Percentiles rank a stretch among this genome's conserved stretches.
phyloP scores from a whole-genome alignment of 37 sponge, comb jelly and placozoan species.

The Haliclona indistincta region DNA sequence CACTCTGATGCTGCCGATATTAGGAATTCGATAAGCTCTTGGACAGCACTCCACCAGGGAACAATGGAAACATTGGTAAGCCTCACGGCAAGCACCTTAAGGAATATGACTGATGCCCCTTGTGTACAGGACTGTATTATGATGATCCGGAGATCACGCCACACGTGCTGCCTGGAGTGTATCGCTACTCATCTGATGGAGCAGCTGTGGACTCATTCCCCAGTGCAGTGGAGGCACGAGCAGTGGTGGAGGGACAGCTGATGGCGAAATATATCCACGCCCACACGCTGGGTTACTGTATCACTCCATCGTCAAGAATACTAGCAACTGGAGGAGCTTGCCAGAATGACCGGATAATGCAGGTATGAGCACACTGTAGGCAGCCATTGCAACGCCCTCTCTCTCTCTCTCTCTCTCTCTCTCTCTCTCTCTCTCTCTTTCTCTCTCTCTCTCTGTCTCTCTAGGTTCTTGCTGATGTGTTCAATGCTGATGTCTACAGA shows the following conservation, averaged over 20 bases:
- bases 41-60: slow-evolving; percentile 74
- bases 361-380: slow-evolving; percentile 51
- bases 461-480: slow-evolving; percentile 89
- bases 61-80: slow-evolving; percentile 78
- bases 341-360: slow-evolving; percentile 65
- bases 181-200: slow-evolving; percentile 27
- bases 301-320: slow-evolving; percentile 58
- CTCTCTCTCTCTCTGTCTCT: too few species aligned
- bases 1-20: neutral
- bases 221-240: slow-evolving; percentile 68
- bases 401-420: too few species aligned
- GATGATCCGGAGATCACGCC: slow-evolving; percentile 87
- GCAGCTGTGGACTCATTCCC: slow-evolving; percentile 41
- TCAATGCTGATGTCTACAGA: slow-evolving; percentile 81
- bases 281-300: slow-evolving; percentile 72
- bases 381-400: too few species aligned
- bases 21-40: slow-evolving; percentile 72
- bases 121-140: slow-evolving; percentile 70
- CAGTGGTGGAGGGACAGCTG: slow-evolving; percentile 89
- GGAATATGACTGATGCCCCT: neutral
- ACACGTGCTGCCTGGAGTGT: slow-evolving; percentile 37
- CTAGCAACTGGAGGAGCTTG: slow-evolving; percentile 96
- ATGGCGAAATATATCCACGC: slow-evolving; percentile 87
- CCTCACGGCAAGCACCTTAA: neutral
- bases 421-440: too few species aligned